These are phyloP conservation scores for Staurois parvus DNA, from an alignment of 2,797 vertebrate species.

Conservation along the genomic window DNA sequence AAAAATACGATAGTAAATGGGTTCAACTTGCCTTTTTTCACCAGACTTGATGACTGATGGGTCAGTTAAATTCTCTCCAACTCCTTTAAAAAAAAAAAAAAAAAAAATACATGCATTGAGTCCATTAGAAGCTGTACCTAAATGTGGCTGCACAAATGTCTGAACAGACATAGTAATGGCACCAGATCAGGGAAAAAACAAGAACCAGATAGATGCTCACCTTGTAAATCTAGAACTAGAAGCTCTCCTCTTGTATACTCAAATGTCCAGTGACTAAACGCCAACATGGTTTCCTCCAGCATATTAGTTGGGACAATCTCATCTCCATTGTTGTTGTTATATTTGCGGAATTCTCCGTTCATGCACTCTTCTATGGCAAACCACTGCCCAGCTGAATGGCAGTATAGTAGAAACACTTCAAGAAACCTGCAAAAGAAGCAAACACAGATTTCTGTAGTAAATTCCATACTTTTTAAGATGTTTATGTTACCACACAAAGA, in stretches of 20 bases:
- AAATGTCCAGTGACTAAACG: conserved; percentile 98
- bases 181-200: not conserved
- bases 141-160: too few relatives aligned
- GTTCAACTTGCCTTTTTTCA: conserved; percentile 88
- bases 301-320: conserved; percentile 96
- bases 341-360: conserved; percentile 97
- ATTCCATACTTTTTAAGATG: too few relatives aligned
- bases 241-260: conserved; percentile 96
- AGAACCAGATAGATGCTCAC: conserved; percentile 69
- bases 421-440: conserved; percentile 81
- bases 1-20: too few relatives aligned
- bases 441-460: not conserved
- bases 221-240: conserved; percentile 95
- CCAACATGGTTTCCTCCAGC: conserved; percentile 97
- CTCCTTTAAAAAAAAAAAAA: conserved; percentile 77
- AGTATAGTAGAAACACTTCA: conserved; percentile 96
- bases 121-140: too few relatives aligned
- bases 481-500: too few relatives aligned
- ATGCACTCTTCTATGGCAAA: conserved; percentile 98
- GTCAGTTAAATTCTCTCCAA: conserved; percentile 96
- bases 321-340: conserved; percentile 99
- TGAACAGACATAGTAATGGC: not conserved
- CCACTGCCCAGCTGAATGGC: conserved; percentile 98
- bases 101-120: not conserved
- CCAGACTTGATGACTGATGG: conserved; percentile 98